Base-by-base conservation (phyloP, 2,113 vertebrate genomes). In the Ochotona princeps region DNA sequence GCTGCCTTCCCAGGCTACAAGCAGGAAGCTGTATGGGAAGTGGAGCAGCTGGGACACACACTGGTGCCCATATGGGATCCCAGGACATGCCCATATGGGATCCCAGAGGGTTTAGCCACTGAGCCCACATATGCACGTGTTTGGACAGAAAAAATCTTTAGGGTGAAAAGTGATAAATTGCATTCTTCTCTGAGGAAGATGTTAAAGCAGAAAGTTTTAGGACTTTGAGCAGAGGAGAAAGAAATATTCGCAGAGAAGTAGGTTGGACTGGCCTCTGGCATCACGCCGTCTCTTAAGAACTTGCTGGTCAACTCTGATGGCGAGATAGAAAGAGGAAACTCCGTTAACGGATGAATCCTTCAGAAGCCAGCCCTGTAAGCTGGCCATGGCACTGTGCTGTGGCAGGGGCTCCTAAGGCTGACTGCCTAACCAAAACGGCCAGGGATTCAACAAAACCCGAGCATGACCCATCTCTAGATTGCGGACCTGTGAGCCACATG, bases 211-310 rank as follows among this genome's bases (percentile, higher is more conserved):
- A 23, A 80, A 54, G 23, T 11, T 1, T 75, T 47, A 38, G 78
- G 26, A 54, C 38, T 63, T 38, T 32, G 18, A 35, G 30, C 18
- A 57, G 18, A 61, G 30, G n/a, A 18, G 21, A 44, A 51, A 47
- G 28, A 49, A 38, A 57, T 9, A 11, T 15, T 9, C 60, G 38
- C 30, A 35, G 70, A 4, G 13, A 9, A 44, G 14, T 30, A 35
- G 65, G 11, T 57, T 26, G 6, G 21, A 51, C 0, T 6, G 18
- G 3, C 54, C 80, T 0, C 10, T 28, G 35, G 28, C 1, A 0
- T 76, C 32, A 4, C 0, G 0, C 32, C 49, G 10, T 57, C 28
- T 32, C 35, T 75, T 60, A 54, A 67, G 78, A 72, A 65, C 69
- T 20, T 49, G 23, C 47, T 49, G 30, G 25, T 15, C 10, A 11